These are phyloP conservation scores for Hirtodrosophila cameraria DNA, from an alignment of 2,888 invertebrate species.

Conservation along the genomic window DNA sequence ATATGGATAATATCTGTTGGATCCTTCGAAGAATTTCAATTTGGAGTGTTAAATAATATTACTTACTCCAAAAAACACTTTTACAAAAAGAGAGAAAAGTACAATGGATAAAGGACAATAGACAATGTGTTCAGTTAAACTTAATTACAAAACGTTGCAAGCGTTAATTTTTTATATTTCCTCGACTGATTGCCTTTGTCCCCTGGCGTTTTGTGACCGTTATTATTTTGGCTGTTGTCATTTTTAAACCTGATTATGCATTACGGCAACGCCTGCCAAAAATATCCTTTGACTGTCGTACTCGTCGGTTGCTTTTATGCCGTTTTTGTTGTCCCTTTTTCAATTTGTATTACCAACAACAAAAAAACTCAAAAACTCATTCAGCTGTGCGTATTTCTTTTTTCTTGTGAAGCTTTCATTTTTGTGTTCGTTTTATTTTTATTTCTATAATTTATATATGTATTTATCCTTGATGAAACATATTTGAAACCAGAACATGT, in stretches of 20 bases:
- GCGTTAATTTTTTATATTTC: constrained; percentile 68
- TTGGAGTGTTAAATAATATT: not conserved
- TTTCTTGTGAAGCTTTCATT: constrained; percentile 35
- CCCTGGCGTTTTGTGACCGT: constrained; percentile 56
- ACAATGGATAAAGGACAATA: constrained; percentile 22
- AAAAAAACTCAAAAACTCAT: constrained; percentile 51
- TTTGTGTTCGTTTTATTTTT: constrained; percentile 14
- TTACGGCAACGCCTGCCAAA: constrained; percentile 43
- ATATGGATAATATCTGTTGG: too few species aligned
- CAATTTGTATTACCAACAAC: constrained; percentile 62
- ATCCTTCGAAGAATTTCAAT: not conserved
- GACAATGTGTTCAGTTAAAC: constrained; percentile 42
- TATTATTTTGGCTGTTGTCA: constrained; percentile 60
- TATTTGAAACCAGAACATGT: constrained; percentile 55
- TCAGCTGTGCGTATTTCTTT: constrained; percentile 63
- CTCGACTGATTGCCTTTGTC: constrained; percentile 58
- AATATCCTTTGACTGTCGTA: constrained; percentile 36
- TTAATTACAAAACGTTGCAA: constrained; percentile 61
- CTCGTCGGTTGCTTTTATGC: constrained; percentile 49
- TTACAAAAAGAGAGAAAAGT: not conserved
- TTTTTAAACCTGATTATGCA: constrained; percentile 71
- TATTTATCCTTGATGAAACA: constrained; percentile 53
- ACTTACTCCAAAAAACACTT: not conserved
- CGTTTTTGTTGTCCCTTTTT: constrained; percentile 56
- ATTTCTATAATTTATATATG: constrained; percentile 68